phyloP scores from a whole-genome alignment of 2,888 invertebrate genomes.

The Chrysolina americana region DNA sequence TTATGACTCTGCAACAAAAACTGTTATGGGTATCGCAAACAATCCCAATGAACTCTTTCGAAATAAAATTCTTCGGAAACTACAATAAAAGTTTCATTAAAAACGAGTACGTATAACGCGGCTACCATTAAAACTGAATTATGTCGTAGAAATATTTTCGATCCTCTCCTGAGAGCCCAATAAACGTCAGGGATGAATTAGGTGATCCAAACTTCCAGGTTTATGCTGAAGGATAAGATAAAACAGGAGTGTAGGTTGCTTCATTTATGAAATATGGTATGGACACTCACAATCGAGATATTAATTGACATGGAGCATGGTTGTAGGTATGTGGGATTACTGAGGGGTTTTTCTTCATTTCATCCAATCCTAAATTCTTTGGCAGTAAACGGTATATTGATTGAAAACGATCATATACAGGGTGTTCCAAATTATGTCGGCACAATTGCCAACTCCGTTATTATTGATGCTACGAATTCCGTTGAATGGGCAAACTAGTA shows the following conservation, averaged over 20 bases:
- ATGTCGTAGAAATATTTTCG: conserved; percentile 36
- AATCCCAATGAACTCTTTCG: conserved; percentile 28
- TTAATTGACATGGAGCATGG: neutral
- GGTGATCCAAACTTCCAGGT: conserved; percentile 28
- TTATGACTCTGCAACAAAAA: conserved; percentile 21
- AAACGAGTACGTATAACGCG: conserved; percentile 35
- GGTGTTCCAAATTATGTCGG: too few species aligned
- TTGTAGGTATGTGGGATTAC: neutral
- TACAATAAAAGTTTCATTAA: conserved; percentile 44
- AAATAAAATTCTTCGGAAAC: conserved; percentile 33
- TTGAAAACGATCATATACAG: too few species aligned
- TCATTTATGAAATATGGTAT: neutral
- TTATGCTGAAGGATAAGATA: conserved; percentile 22
- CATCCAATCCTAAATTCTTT: neutral
- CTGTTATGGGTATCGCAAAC: conserved; percentile 22
- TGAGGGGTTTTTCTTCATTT: too few species aligned
- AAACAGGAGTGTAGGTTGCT: conserved; percentile 1
- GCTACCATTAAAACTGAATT: conserved; percentile 38
- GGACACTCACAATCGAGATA: neutral
- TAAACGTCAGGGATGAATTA: conserved; percentile 38
- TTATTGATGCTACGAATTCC: too few species aligned
- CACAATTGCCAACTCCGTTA: too few species aligned
- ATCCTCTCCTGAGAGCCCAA: conserved; percentile 36
- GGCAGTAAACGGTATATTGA: too few species aligned
- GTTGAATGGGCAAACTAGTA: too few species aligned